A percentile compares a stretch with the other conserved stretches of the same genome.
Conservation (phyloP, 92 coral and sea anemone genomes). For the Siderastrea radians region DNA sequence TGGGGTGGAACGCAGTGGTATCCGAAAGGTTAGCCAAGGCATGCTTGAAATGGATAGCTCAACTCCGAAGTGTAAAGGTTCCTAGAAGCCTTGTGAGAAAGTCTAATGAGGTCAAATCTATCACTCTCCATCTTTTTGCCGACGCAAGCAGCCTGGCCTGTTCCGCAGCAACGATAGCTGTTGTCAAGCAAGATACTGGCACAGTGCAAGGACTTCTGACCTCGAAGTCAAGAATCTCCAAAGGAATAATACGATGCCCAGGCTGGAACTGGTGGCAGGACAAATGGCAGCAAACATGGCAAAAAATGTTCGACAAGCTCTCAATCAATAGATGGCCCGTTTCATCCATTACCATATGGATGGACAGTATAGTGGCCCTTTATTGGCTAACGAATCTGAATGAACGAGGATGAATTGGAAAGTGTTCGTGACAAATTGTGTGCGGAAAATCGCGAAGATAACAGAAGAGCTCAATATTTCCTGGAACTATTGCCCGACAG, state of each 20-base stretch:
- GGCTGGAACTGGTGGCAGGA: constrained; percentile 25
- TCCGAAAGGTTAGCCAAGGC: too few species aligned
- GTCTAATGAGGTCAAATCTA: too few species aligned
- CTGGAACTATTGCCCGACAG: constrained; percentile 55
- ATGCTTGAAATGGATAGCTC: too few species aligned
- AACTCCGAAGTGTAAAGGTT: too few species aligned
- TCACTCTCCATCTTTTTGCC: too few species aligned
- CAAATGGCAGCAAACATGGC: constrained; percentile 45
- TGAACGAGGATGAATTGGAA: constrained; percentile 6
- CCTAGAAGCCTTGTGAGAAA: too few species aligned
- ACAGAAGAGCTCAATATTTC: constrained; percentile 14
- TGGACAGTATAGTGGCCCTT: constrained; percentile 55
- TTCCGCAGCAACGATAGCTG: constrained; percentile 37
- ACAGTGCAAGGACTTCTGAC: constrained; percentile 36
- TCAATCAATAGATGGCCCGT: constrained; percentile 40
- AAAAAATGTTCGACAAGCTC: constrained; percentile 34
- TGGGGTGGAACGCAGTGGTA: too few species aligned
- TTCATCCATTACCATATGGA: constrained; percentile 37
- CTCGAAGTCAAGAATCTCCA: constrained; percentile 50
- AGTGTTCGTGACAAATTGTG: constrained; percentile 42
- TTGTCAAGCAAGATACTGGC: constrained; percentile 30
- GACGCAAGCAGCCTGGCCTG: too few species aligned
- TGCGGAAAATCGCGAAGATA: constrained; percentile 41
- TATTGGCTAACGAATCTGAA: constrained; percentile 47
- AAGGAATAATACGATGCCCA: constrained; percentile 45